These are phyloP conservation scores for Argentina silus DNA, from an alignment of 2,797 vertebrate species.

Conservation along the genomic window DNA sequence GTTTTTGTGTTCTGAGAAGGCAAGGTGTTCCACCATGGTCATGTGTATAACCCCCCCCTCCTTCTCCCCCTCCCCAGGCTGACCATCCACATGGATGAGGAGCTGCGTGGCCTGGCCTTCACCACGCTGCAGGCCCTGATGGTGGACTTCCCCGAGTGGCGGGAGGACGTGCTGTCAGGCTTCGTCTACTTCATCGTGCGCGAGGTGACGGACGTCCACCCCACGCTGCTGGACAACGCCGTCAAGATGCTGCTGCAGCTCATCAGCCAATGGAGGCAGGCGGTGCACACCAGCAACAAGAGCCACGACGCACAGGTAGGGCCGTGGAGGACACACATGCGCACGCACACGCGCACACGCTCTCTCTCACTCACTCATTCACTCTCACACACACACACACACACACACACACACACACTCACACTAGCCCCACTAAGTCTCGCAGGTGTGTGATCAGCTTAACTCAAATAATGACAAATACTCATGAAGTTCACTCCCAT, in stretches of 20 bases:
- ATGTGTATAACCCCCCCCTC: background rate
- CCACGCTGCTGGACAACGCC: conserved; percentile 94
- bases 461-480: no score
- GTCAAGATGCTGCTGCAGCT: conserved; percentile 98
- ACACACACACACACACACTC: no score
- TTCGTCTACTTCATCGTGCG: conserved; percentile 97
- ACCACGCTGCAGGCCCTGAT: conserved; percentile 97
- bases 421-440: no score
- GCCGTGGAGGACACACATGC: no score
- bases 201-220: conserved; percentile 96
- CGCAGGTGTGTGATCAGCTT: no score
- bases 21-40: no score
- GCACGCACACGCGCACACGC: no score
- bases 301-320: conserved; percentile 85
- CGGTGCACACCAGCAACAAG: conserved; percentile 91
- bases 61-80: conserved; percentile 72
- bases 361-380: no score
- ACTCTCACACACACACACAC: no score
- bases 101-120: conserved; percentile 95
- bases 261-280: conserved; percentile 96
- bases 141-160: conserved; percentile 98
- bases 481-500: no score
- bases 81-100: conserved; percentile 99
- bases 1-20: no score
- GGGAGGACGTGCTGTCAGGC: conserved; percentile 97